Conservation (phyloP, 2,888 invertebrate species). For the Noctua comes region DNA sequence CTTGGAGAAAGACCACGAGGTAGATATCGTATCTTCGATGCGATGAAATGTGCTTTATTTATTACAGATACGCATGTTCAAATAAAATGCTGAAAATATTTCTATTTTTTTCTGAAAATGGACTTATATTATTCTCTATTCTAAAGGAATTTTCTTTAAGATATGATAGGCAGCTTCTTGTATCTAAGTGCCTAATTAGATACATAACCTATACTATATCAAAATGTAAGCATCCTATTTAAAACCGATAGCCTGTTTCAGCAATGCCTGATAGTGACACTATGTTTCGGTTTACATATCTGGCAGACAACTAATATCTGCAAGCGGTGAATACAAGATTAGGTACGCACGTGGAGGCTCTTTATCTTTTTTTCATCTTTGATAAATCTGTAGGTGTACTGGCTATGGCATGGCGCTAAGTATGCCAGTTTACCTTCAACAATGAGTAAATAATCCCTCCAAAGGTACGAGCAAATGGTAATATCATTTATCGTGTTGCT, state of each 20-base stretch:
- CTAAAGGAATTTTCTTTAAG: no score
- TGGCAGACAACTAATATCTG: neutral
- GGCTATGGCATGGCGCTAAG: no score
- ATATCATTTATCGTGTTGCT: conserved; percentile 47
- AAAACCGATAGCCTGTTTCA: neutral
- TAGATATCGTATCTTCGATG: conserved; percentile 35
- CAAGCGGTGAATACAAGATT: neutral
- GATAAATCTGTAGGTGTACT: neutral
- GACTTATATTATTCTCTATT: neutral
- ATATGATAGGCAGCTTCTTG: neutral
- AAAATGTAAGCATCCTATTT: neutral
- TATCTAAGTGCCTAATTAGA: neutral
- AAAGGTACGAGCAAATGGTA: conserved; percentile 35
- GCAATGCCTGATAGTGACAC: neutral
- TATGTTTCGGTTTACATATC: no score
- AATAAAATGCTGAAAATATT: conserved; percentile 18
- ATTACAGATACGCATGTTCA: conserved; percentile 9
- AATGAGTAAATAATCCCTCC: conserved; percentile 12
- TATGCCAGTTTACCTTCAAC: conserved; percentile 14
- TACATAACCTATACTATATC: no score
- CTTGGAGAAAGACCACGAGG: conserved; percentile 30
- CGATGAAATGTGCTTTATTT: neutral
- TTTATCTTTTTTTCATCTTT: neutral
- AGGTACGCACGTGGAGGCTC: no score
- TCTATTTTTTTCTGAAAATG: neutral